Conservation (phyloP, 2,797 vertebrate genomes). For the Urophycis tenuis region DNA sequence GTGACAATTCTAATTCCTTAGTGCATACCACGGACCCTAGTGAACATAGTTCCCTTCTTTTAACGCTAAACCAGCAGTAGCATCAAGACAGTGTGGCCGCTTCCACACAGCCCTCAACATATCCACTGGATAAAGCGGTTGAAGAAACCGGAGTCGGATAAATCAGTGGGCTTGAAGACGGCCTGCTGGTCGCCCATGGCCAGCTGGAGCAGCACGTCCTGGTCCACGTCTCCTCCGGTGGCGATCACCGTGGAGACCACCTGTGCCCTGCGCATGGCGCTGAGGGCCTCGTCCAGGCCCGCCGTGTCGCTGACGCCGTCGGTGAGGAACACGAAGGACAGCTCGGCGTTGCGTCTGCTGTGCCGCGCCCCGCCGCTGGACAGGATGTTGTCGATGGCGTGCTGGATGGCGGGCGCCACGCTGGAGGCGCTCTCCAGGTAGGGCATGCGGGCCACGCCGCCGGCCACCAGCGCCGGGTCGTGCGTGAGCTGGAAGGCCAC, state of each 20-base stretch:
- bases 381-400: slow-evolving; percentile 65
- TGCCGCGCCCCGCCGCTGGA: slow-evolving; percentile 30
- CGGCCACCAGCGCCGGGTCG: slow-evolving; percentile 60
- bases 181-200: slow-evolving; percentile 76
- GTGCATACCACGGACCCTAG: slow-evolving; percentile 25
- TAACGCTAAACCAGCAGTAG: slow-evolving; percentile 15
- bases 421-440: slow-evolving; percentile 84
- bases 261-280: slow-evolving; percentile 79
- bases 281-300: slow-evolving; percentile 75
- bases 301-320: slow-evolving; percentile 75
- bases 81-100: not conserved
- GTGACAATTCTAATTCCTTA: slow-evolving; percentile 24
- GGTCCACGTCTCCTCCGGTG: slow-evolving; percentile 75
- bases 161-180: slow-evolving; percentile 77
- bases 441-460: slow-evolving; percentile 54
- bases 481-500: slow-evolving; percentile 74
- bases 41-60: slow-evolving; percentile 24
- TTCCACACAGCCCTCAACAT: slow-evolving; percentile 64
- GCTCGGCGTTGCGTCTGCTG: slow-evolving; percentile 74
- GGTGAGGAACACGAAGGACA: slow-evolving; percentile 86
- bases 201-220: slow-evolving; percentile 74
- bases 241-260: slow-evolving; percentile 80
- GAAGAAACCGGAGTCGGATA: slow-evolving; percentile 72
- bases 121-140: slow-evolving; percentile 86
- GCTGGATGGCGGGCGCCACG: slow-evolving; percentile 73